Evolutionary conservation across 2,797 vertebrate species (phyloP).

Genomic region (Periophthalmus magnuspinnatus): DNA sequence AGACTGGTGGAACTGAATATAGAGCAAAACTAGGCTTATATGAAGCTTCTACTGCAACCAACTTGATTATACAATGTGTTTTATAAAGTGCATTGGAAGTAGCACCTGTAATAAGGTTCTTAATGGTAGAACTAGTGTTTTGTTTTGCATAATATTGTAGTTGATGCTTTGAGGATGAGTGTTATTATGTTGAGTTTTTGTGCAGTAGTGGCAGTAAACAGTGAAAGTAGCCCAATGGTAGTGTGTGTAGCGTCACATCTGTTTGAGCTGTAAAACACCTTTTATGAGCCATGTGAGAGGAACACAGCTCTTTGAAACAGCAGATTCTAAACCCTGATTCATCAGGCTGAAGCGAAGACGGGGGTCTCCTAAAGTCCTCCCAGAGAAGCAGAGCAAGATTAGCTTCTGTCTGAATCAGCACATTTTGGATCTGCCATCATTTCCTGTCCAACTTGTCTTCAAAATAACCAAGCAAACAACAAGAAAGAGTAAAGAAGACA

Average conservation of each 20-base stretch:
- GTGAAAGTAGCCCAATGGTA: slow-evolving; percentile 3
- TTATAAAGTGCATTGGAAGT: no score
- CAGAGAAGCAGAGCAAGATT: slow-evolving; percentile 42
- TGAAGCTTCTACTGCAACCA: no score
- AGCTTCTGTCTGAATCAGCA: slow-evolving; percentile 52
- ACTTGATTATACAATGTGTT: no score
- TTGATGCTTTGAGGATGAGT: background rate
- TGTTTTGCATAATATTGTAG: background rate
- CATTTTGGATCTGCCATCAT: slow-evolving; percentile 39
- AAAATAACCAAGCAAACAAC: slow-evolving; percentile 37
- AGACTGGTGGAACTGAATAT: no score
- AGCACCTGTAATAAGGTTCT: no score
- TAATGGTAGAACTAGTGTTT: background rate
- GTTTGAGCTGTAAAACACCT: slow-evolving; percentile 20
- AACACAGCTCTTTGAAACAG: slow-evolving; percentile 31
- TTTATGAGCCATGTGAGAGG: slow-evolving; percentile 34
- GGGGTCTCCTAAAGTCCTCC: slow-evolving; percentile 24
- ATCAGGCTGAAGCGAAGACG: slow-evolving; percentile 4
- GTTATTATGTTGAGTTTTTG: background rate
- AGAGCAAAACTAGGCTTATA: no score
- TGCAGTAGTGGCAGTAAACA: background rate
- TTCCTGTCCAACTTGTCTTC: slow-evolving; percentile 39
- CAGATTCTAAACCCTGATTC: slow-evolving; percentile 29
- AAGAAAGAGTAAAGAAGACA: slow-evolving; percentile 93
- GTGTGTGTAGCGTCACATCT: background rate